These are phyloP conservation scores for Ahaetulla prasina DNA, from an alignment of 2,113 vertebrate species.

Conservation along the genomic window DNA sequence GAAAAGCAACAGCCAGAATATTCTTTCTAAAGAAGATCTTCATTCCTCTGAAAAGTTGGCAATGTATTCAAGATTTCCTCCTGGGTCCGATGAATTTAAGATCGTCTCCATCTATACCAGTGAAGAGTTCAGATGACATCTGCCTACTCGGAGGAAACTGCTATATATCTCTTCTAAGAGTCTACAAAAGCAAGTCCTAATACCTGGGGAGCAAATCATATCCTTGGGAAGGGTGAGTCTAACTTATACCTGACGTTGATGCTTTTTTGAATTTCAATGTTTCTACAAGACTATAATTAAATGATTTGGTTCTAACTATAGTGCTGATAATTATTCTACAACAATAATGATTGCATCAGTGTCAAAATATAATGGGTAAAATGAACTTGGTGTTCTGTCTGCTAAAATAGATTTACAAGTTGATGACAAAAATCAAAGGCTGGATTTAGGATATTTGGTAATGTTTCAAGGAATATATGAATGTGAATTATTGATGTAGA, in stretches of 20 bases:
- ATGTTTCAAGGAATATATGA: neutral
- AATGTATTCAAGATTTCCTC: neutral
- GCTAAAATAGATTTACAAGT: neutral
- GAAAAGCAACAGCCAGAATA: neutral
- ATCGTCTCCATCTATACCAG: neutral
- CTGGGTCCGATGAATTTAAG: neutral
- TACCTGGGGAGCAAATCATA: conserved; percentile 57
- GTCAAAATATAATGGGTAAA: conserved; percentile 7
- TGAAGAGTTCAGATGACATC: conserved; percentile 2
- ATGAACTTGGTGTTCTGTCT: neutral
- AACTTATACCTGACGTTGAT: conserved; percentile 26
- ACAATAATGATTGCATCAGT: conserved; percentile 25
- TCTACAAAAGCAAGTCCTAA: conserved; percentile 28
- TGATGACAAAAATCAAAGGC: conserved; percentile 28
- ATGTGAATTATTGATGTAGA: neutral
- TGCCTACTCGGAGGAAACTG: conserved; percentile 29
- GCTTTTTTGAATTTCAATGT: conserved; percentile 30
- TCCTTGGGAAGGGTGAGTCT: conserved; percentile 48
- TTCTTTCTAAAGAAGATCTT: neutral
- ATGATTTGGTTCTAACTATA: conserved; percentile 45
- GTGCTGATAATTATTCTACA: conserved; percentile 48
- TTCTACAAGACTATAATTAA: conserved; percentile 58
- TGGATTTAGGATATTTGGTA: neutral
- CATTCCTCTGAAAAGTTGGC: neutral
- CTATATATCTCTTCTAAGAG: conserved; percentile 25